phyloP scores from a whole-genome alignment of 2,113 vertebrate species.

The Thalassarche chlororhynchos region DNA sequence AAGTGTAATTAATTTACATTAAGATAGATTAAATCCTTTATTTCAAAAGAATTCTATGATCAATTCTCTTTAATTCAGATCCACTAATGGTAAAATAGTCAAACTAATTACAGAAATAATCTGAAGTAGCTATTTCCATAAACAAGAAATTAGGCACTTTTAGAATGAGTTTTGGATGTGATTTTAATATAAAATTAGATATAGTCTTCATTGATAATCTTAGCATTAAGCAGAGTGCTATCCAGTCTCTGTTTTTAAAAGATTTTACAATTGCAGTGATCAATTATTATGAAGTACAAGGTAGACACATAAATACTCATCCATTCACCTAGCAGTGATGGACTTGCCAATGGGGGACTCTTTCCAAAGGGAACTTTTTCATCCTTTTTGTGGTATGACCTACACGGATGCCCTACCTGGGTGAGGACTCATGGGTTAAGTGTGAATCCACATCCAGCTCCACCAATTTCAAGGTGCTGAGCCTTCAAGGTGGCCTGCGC shows the following conservation, averaged over 20 bases:
- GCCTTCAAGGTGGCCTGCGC: neutral
- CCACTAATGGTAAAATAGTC: neutral
- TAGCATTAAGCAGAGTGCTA: neutral
- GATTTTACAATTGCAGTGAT: neutral
- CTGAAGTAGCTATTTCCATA: constrained; percentile 38
- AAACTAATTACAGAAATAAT: constrained; percentile 24
- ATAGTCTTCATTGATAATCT: neutral
- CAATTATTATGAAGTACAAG: neutral
- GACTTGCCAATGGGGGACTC: neutral
- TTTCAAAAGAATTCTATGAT: constrained; percentile 4
- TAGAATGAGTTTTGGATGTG: neutral
- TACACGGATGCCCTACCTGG: neutral
- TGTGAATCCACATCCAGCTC: neutral
- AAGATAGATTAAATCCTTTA: neutral
- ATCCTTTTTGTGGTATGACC: neutral
- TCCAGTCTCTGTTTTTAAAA: neutral
- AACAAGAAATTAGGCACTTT: constrained; percentile 28
- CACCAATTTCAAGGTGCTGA: neutral
- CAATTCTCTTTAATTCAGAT: constrained; percentile 19
- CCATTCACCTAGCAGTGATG: neutral
- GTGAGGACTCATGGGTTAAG: neutral
- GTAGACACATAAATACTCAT: neutral
- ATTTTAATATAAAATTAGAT: constrained; percentile 17
- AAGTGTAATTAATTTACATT: neutral
- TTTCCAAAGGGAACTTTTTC: neutral